Evolutionary conservation across 2,113 vertebrate genomes (phyloP).

Genomic region (Ginglymostoma cirratum): DNA sequence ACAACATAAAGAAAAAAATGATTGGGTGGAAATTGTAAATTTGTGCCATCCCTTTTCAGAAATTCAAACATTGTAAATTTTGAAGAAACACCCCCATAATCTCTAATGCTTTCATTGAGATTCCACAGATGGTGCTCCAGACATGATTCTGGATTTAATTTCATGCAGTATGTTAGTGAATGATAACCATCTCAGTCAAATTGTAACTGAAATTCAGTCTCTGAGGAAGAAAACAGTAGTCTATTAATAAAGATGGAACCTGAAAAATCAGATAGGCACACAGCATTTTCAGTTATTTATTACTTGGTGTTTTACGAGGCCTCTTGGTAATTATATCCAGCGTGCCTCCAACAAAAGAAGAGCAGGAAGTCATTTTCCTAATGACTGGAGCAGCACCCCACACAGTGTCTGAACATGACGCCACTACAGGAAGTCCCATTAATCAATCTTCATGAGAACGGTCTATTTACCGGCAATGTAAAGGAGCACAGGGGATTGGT

Average conservation of each 20-base stretch:
- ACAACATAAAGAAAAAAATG: neutral
- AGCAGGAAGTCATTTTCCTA: neutral
- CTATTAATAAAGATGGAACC: neutral
- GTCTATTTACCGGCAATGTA: neutral
- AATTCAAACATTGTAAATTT: neutral
- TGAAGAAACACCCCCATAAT: neutral
- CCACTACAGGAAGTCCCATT: neutral
- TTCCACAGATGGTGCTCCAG: neutral
- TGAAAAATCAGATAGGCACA: neutral
- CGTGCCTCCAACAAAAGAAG: neutral
- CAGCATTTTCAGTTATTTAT: slow-evolving; percentile 9
- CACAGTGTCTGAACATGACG: neutral
- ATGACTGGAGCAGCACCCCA: neutral
- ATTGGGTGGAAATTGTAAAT: neutral
- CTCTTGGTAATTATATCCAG: slow-evolving; percentile 15
- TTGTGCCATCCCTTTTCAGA: neutral
- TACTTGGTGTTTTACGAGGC: neutral
- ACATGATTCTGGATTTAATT: neutral
- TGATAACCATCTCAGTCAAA: neutral
- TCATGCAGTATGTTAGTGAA: neutral
- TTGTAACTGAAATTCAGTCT: neutral
- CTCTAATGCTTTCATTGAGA: neutral
- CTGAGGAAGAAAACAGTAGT: neutral
- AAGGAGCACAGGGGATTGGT: slow-evolving; percentile 31
- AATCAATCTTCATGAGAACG: slow-evolving; percentile 25